Evolutionary conservation across 2,113 vertebrate genomes (phyloP), one percentile per base, ranked within the genome.

Genomic region (Dryoscopus gambensis): DNA sequence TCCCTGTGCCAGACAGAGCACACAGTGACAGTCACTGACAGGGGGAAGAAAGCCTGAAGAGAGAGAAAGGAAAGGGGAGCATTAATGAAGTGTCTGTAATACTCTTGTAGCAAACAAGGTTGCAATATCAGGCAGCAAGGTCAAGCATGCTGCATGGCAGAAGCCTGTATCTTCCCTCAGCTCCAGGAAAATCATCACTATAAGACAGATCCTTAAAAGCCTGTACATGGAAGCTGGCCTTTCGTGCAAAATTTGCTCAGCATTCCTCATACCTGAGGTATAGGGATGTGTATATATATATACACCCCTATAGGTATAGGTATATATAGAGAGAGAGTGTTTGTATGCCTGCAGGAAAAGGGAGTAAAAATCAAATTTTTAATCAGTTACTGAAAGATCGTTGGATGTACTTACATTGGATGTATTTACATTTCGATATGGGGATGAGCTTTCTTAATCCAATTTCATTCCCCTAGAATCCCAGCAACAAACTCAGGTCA

Each of bases 131-230:
- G 13, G 33, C 33, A 56, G 35, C 19, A 44, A 76, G 31, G 23
- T 20, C 5, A 33, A 81, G 27, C 5, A 28, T 3, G 11, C 21
- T 52, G 13, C 2, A 1, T 9, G 8, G 39, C 17, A 49, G 12
- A 50, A 56, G 33, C 10, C 27, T 0, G 0, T 24, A 15, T 13
- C 15, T 53, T 62, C 46, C 33, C 22, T 62, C 15, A 6, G 14
- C 40, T 62, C 8, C 65, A 60, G 30, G 22, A 71, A 78, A 73
- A 49, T 4, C 5, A 53, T 17, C 20, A 24, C 3, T 9, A 7
- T 9, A 31, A 85, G 28, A 13, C 5, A 67, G 23, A 19, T 13
- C 63, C 25, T 67, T 77, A 75, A 59, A 89, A 71, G 24, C 3
- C 20, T 64, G 8, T 24, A n/a, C 4, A 5, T 23, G 30, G 40